phyloP scores from a whole-genome alignment of 30 jellyfish, hydroid and myxozoan genomes.

The Turritopsis dohrnii region DNA sequence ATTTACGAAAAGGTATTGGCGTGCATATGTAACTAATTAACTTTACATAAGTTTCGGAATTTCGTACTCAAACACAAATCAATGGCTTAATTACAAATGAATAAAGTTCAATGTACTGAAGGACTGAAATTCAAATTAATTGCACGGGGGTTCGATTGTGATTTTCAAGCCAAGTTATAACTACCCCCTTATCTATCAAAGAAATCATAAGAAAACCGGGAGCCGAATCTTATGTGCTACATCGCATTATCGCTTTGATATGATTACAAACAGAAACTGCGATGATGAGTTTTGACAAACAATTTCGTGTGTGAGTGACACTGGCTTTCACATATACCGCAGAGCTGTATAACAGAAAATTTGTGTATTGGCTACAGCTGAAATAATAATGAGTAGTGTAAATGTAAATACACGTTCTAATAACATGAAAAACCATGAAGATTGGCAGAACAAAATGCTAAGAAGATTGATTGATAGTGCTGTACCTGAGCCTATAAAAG shows the following conservation, averaged over 20 bases:
- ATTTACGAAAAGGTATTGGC: not conserved
- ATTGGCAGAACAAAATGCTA: conserved; percentile 29
- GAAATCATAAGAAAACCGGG: not conserved
- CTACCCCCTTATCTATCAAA: not conserved
- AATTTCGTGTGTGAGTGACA: not conserved
- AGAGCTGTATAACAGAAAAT: not conserved
- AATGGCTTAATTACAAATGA: not conserved
- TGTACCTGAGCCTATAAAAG: conserved; percentile 80
- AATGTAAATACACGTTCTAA: not conserved
- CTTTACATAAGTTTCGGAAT: not conserved
- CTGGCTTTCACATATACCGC: no score
- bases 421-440: not conserved
- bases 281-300: not conserved
- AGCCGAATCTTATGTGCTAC: not conserved
- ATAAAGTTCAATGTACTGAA: not conserved
- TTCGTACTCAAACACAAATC: no score
- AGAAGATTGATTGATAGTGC: conserved; percentile 77
- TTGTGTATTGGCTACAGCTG: not conserved
- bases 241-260: not conserved
- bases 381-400: not conserved
- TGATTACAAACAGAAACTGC: not conserved
- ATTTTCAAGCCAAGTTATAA: not conserved
- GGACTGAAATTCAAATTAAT: not conserved
- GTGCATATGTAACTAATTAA: not conserved
- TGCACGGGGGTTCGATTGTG: not conserved